phyloP scores from a whole-genome alignment of 2,888 invertebrate genomes.

The Didymodactylos carnosus region DNA sequence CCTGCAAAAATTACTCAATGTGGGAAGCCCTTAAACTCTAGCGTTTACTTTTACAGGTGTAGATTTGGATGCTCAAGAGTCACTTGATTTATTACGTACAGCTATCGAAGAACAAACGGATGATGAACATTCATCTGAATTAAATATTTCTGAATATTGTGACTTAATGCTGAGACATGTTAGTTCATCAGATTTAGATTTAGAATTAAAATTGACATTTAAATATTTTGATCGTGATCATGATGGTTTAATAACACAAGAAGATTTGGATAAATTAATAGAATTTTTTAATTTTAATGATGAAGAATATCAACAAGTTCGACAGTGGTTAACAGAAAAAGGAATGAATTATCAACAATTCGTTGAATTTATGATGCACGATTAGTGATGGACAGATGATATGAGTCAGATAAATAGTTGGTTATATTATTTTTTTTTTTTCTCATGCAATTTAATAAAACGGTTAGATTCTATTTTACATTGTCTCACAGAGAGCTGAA shows the following conservation, averaged over 20 bases:
- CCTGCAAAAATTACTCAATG: too few species aligned
- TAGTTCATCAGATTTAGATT: background rate
- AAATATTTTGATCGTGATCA: background rate
- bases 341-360: background rate
- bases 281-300: background rate
- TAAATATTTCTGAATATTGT: background rate
- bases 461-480: too few species aligned
- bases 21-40: too few species aligned
- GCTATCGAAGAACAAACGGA: background rate
- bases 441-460: too few species aligned
- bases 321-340: background rate
- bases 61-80: background rate
- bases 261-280: background rate
- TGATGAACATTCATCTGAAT: background rate
- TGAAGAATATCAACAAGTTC: background rate
- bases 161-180: background rate
- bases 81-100: background rate
- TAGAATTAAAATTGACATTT: background rate
- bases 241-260: background rate
- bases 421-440: too few species aligned
- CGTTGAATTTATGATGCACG: background rate
- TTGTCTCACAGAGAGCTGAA: too few species aligned
- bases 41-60: too few species aligned
- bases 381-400: too few species aligned
- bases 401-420: too few species aligned